These are phyloP conservation scores for Datnioides undecimradiatus DNA, from an alignment of 2,113 vertebrate species.

Conservation along the genomic window DNA sequence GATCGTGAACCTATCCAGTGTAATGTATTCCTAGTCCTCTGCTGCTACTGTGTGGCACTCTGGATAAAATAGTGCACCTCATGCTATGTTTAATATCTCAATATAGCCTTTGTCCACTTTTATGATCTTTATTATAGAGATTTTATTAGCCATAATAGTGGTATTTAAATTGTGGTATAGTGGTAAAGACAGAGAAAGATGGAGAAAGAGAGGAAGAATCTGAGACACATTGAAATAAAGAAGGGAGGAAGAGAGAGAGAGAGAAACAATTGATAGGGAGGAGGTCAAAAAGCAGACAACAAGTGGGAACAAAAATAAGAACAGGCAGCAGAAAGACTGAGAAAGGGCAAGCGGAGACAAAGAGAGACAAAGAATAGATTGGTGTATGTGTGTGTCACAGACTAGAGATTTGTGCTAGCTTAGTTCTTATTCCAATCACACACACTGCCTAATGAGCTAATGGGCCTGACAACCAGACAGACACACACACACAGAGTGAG, in stretches of 20 bases:
- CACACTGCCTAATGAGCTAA: constrained; percentile 77
- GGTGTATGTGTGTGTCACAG: constrained; percentile 57
- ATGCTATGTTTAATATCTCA: constrained; percentile 44
- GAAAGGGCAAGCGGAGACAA: constrained; percentile 68
- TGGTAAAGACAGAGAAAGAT: constrained; percentile 5
- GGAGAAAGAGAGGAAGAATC: not conserved
- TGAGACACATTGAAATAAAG: constrained; percentile 2
- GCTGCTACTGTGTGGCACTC: constrained; percentile 11
- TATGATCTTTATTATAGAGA: constrained; percentile 41
- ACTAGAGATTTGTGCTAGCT: constrained; percentile 65
- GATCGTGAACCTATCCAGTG: not conserved
- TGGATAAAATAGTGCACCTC: constrained; percentile 28
- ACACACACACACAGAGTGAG: constrained; percentile 74
- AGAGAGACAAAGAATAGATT: constrained; percentile 52
- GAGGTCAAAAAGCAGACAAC: constrained; percentile 21
- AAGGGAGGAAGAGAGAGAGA: not conserved
- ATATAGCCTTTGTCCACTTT: constrained; percentile 46
- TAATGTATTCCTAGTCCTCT: constrained; percentile 13
- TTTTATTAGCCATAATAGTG: constrained; percentile 40
- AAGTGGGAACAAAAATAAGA: constrained; percentile 42
- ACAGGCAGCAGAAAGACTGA: constrained; percentile 37
- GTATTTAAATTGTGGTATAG: constrained; percentile 35
- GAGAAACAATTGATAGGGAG: constrained; percentile 4
- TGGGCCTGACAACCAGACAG: constrained; percentile 76
- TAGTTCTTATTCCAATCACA: constrained; percentile 82